These are phyloP conservation scores for Radopholus similis DNA, from an alignment of 1,140 invertebrate genomes.

Conservation along the genomic window DNA sequence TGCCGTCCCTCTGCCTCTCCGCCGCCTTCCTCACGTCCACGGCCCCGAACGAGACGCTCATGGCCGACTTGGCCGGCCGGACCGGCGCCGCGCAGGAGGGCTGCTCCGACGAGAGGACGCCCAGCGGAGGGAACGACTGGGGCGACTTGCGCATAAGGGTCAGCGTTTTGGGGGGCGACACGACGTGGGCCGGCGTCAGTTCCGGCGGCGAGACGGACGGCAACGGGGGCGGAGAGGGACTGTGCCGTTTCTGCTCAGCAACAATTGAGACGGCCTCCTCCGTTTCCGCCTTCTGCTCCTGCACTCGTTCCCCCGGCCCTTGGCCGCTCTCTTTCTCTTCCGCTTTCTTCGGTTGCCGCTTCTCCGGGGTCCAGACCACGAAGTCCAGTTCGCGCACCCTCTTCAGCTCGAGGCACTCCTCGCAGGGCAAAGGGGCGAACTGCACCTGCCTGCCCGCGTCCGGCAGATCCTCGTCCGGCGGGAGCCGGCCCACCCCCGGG, in stretches of 20 bases:
- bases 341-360: background rate
- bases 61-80: conserved; percentile 8
- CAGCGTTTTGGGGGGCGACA: conserved; percentile 4
- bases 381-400: background rate
- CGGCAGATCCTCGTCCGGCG: background rate
- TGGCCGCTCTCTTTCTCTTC: too few relatives aligned
- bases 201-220: too few relatives aligned
- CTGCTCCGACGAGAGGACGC: background rate
- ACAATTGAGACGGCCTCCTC: background rate
- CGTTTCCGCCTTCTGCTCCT: background rate
- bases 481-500: background rate
- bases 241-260: background rate
- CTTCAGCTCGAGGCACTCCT: background rate
- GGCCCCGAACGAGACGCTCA: conserved; percentile 19
- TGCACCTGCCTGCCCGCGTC: background rate
- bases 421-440: background rate
- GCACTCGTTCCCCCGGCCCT: too few relatives aligned
- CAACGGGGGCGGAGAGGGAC: background rate
- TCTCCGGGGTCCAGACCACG: background rate
- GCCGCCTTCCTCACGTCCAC: background rate
- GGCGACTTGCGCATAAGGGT: conserved; percentile 10
- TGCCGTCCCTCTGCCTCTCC: background rate
- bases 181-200: too few relatives aligned
- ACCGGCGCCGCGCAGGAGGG: background rate
- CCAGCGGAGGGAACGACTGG: conserved; percentile 18